Conservation (phyloP, 2,113 vertebrate species). For the Hepsetus odoe region DNA sequence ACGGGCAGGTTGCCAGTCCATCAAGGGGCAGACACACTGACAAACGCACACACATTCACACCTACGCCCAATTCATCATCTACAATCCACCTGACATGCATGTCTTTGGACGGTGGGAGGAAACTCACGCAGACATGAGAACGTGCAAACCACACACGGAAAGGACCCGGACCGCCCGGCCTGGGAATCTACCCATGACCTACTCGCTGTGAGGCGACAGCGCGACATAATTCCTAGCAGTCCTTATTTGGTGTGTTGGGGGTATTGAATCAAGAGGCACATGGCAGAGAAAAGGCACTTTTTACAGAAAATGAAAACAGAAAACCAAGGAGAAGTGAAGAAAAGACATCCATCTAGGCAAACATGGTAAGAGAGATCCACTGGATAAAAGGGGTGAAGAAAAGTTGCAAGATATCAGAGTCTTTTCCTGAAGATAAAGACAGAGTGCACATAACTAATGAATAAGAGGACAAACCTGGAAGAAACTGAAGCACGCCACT, state of each 20-base stretch:
- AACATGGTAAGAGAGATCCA: slow-evolving; percentile 69
- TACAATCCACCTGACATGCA: no score
- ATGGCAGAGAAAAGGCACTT: slow-evolving; percentile 15
- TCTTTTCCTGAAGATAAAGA: neutral
- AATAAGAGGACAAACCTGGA: slow-evolving; percentile 70
- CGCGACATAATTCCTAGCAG: neutral
- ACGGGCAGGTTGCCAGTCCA: no score
- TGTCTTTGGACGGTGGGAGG: no score
- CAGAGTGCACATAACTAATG: neutral
- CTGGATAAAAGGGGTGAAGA: slow-evolving; percentile 46
- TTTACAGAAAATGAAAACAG: slow-evolving; percentile 14
- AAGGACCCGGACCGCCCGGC: no score
- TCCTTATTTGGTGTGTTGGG: neutral
- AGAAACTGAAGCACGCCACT: slow-evolving; percentile 74
- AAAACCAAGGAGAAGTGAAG: neutral
- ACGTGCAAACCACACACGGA: no score
- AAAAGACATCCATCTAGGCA: slow-evolving; percentile 42
- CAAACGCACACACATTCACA: no score
- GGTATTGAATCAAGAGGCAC: neutral
- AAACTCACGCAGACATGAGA: no score
- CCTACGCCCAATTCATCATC: no score
- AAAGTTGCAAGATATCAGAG: neutral
- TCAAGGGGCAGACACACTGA: no score
- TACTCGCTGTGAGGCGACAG: no score
- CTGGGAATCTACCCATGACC: no score